Evolutionary conservation across 2,797 vertebrate species (phyloP).

Genomic region (Myotis vivesi): DNA sequence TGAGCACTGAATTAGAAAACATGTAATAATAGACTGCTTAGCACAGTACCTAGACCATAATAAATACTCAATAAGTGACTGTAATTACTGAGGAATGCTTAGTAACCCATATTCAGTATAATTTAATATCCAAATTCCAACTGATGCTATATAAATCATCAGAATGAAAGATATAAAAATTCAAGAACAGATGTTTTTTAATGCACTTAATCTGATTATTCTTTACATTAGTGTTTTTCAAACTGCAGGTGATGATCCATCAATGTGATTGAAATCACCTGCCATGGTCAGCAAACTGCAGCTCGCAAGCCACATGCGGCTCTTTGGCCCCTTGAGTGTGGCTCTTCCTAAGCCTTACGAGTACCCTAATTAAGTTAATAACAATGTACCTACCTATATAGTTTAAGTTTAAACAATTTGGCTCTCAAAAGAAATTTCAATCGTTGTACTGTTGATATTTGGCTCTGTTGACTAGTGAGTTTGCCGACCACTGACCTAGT

Average conservation of each 20-base stretch:
- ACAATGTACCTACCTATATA: too few relatives aligned
- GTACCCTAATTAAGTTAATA: too few relatives aligned
- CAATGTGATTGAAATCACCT: not conserved
- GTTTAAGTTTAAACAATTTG: too few relatives aligned
- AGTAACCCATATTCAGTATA: not conserved
- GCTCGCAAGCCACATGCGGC: too few relatives aligned
- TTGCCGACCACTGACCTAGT: too few relatives aligned
- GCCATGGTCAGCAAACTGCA: too few relatives aligned
- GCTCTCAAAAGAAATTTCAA: too few relatives aligned
- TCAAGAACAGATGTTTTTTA: not conserved
- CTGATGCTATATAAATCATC: not conserved
- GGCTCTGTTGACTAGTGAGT: too few relatives aligned
- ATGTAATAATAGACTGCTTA: not conserved
- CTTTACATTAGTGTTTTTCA: not conserved
- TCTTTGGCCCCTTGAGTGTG: too few relatives aligned
- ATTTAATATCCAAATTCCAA: constrained; percentile 53
- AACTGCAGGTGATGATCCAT: not conserved
- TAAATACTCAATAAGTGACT: not conserved
- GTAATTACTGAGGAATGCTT: constrained; percentile 23
- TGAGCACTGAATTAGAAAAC: constrained; percentile 38
- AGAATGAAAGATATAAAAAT: constrained; percentile 15
- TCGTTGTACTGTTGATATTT: too few relatives aligned
- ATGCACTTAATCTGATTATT: not conserved
- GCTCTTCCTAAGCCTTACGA: too few relatives aligned
- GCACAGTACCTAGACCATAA: not conserved